These are phyloP conservation scores for Microtus richardsoni DNA, from an alignment of 2,113 vertebrate genomes.

Conservation along the genomic window DNA sequence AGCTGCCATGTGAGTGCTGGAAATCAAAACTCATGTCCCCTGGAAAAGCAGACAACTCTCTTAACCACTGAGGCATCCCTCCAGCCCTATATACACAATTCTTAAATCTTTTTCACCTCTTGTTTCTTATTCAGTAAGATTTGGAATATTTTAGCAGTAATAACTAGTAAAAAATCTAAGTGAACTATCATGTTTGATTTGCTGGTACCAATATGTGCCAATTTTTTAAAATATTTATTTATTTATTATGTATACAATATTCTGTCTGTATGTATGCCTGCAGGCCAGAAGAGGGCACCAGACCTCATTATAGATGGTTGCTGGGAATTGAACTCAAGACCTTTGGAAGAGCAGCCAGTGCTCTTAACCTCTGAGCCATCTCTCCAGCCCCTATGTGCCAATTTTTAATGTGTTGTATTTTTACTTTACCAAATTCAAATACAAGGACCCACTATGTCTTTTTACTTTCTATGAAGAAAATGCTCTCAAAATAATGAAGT, in stretches of 20 bases:
- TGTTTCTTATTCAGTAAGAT: not conserved
- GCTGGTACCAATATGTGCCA: not conserved
- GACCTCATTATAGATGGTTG: too few species aligned
- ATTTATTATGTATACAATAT: too few species aligned
- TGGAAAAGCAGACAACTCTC: not conserved
- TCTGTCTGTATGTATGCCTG: too few species aligned
- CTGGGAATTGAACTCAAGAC: too few species aligned
- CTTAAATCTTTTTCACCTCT: not conserved
- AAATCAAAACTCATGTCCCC: not conserved
- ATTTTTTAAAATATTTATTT: not conserved
- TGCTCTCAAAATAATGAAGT: not conserved
- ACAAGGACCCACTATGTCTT: not conserved
- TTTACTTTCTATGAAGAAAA: constrained; percentile 27
- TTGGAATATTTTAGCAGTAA: not conserved
- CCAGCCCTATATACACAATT: not conserved
- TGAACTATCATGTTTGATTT: constrained; percentile 4
- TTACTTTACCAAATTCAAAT: not conserved
- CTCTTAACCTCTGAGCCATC: too few species aligned
- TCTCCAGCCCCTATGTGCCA: not conserved
- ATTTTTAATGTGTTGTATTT: not conserved
- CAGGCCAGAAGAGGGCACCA: too few species aligned
- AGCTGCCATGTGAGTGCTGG: not conserved
- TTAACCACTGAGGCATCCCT: not conserved
- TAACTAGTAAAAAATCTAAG: not conserved
- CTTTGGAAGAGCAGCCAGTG: too few species aligned